phyloP scores from a whole-genome alignment of 2,797 vertebrate species.

The Acanthurus leucopareius region DNA sequence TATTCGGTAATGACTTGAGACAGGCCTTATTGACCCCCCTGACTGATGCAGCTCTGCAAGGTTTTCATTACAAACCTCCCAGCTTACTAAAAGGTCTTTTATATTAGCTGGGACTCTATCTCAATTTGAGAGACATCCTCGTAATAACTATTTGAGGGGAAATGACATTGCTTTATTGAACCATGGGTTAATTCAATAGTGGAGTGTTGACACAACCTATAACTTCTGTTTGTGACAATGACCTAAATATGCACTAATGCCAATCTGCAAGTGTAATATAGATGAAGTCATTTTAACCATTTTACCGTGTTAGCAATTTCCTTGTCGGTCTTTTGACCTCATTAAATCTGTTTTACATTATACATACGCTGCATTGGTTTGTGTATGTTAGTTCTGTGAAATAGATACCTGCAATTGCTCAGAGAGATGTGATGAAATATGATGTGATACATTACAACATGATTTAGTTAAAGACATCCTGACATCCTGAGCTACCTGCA shows the following conservation, averaged over 20 bases:
- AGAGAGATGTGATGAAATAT: constrained; percentile 55
- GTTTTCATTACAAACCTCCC: constrained; percentile 79
- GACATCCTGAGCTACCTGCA: neutral
- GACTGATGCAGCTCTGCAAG: constrained; percentile 71
- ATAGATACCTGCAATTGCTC: constrained; percentile 38
- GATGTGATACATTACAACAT: constrained; percentile 49
- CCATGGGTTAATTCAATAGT: constrained; percentile 60
- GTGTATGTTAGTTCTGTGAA: constrained; percentile 36
- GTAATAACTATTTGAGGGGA: constrained; percentile 75
- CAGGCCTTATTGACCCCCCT: constrained; percentile 78
- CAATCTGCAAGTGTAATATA: neutral
- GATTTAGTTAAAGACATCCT: constrained; percentile 47
- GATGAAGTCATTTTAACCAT: no score
- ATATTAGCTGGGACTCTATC: constrained; percentile 66
- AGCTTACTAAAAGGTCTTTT: constrained; percentile 77
- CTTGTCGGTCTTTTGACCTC: constrained; percentile 13
- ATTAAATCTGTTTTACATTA: constrained; percentile 14
- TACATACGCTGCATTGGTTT: constrained; percentile 12
- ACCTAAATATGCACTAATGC: constrained; percentile 28
- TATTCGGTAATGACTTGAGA: constrained; percentile 81
- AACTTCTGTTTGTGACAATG: constrained; percentile 35
- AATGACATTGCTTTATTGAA: constrained; percentile 70
- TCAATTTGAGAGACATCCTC: constrained; percentile 66
- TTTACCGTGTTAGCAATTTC: neutral
- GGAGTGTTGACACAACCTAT: constrained; percentile 62